Evolutionary conservation across 2,113 vertebrate genomes (phyloP).

Genomic region (Dicrurus megarhynchus): DNA sequence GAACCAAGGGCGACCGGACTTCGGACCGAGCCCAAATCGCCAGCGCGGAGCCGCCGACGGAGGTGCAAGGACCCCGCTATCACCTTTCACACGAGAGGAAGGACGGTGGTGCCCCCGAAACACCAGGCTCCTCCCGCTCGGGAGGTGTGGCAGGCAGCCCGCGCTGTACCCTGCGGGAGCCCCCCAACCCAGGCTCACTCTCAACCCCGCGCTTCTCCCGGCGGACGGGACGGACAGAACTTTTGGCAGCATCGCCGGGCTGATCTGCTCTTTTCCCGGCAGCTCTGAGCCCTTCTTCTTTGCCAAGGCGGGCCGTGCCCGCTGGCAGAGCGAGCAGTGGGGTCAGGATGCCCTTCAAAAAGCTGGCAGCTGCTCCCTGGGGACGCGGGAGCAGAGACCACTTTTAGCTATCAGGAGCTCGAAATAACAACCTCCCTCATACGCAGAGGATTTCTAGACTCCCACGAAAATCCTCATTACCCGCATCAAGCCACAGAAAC

Average conservation of each 20-base stretch:
- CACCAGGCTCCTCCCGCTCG: not conserved
- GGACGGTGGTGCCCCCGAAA: not conserved
- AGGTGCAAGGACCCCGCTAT: not conserved
- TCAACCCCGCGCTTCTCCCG: not conserved
- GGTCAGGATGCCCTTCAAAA: not conserved
- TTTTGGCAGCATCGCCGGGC: not conserved
- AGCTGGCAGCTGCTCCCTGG: not conserved
- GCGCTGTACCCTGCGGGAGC: fast-evolving
- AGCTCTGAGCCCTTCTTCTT: not conserved
- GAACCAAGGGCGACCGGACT: not conserved
- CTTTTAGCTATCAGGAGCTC: not conserved
- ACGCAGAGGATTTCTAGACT: not conserved
- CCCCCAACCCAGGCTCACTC: not conserved
- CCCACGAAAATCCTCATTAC: not conserved
- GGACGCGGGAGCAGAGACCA: not conserved
- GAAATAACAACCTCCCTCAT: not conserved
- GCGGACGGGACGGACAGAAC: not conserved
- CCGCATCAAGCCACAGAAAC: not conserved
- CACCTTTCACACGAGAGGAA: not conserved
- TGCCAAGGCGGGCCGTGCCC: not conserved
- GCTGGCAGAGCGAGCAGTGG: not conserved
- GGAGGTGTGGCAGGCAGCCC: not conserved
- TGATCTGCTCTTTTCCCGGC: not conserved
- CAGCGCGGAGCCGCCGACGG: fast-evolving
- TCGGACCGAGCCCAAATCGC: not conserved